Evolutionary conservation across 2,113 vertebrate species (phyloP).

Genomic region (Larimichthys crocea): DNA sequence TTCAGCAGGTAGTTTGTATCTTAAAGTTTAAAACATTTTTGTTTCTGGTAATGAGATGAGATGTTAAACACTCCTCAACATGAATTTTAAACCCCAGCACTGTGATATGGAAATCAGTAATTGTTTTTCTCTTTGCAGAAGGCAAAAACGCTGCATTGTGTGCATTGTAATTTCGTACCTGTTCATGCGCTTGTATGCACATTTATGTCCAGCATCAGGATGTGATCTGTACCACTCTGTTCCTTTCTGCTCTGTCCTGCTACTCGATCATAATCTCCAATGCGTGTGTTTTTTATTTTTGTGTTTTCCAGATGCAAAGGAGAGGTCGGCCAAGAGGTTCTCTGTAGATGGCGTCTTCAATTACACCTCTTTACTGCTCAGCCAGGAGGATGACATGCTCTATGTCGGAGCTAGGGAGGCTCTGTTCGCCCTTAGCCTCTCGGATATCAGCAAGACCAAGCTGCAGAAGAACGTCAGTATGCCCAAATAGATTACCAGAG

Average conservation of each 20-base stretch:
- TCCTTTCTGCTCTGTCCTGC: slow-evolving; percentile 19
- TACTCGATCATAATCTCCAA: slow-evolving; percentile 32
- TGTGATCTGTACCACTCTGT: slow-evolving; percentile 27
- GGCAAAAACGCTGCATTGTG: not conserved
- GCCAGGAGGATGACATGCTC: slow-evolving; percentile 87
- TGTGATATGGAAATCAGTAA: not conserved
- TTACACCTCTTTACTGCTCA: slow-evolving; percentile 92
- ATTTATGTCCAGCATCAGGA: slow-evolving; percentile 8
- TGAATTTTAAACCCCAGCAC: not conserved
- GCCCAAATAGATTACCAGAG: too few species aligned
- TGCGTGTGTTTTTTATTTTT: slow-evolving; percentile 19
- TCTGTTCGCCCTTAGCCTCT: slow-evolving; percentile 89
- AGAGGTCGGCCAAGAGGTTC: slow-evolving; percentile 87
- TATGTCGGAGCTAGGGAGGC: slow-evolving; percentile 92
- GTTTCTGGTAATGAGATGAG: not conserved
- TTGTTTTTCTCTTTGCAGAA: slow-evolving; percentile 2
- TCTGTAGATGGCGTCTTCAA: slow-evolving; percentile 86
- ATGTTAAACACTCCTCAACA: not conserved
- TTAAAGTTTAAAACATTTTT: slow-evolving; percentile 6
- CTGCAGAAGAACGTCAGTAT: slow-evolving; percentile 83
- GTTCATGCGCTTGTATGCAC: not conserved
- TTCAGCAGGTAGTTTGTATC: not conserved
- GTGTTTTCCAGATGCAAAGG: slow-evolving; percentile 78
- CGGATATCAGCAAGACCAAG: slow-evolving; percentile 82
- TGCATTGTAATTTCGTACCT: not conserved